These are phyloP conservation scores for Heterodera carotae DNA, from an alignment of 1,140 invertebrate species.

Conservation along the genomic window DNA sequence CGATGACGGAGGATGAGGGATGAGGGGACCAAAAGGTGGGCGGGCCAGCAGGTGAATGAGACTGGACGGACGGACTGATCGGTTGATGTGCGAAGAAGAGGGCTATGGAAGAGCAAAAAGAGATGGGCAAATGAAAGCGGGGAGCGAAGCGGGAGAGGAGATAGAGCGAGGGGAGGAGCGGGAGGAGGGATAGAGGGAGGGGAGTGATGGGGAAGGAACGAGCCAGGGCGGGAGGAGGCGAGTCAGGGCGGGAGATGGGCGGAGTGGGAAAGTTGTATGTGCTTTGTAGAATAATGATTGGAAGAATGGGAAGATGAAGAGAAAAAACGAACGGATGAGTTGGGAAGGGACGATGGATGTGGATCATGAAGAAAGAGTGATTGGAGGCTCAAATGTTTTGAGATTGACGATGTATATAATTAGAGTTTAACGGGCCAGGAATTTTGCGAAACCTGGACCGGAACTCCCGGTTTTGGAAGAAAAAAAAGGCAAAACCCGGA, in stretches of 20 bases:
- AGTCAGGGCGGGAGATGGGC: background rate
- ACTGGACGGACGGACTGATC: background rate
- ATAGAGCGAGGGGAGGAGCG: background rate
- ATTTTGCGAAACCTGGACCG: too few species aligned
- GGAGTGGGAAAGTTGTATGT: too few species aligned
- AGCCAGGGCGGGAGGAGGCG: background rate
- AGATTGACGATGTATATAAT: too few species aligned
- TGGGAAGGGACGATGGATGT: background rate
- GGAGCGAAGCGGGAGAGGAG: constrained; percentile 1
- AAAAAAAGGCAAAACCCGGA: too few species aligned
- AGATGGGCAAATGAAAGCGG: background rate
- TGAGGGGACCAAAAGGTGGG: background rate
- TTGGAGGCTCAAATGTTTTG: background rate
- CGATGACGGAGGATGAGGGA: background rate
- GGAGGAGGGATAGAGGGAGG: background rate
- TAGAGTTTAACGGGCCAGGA: too few species aligned
- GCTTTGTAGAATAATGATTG: background rate
- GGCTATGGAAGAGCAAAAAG: background rate
- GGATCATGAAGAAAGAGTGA: background rate
- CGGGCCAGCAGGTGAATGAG: background rate
- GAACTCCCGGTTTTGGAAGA: too few species aligned
- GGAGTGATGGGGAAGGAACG: background rate
- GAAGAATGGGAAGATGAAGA: background rate
- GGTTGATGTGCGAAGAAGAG: background rate
- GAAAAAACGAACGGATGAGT: too few species aligned